phyloP scores from a whole-genome alignment of 2,888 invertebrate species.

The Rhopalosiphum nymphaeae region DNA sequence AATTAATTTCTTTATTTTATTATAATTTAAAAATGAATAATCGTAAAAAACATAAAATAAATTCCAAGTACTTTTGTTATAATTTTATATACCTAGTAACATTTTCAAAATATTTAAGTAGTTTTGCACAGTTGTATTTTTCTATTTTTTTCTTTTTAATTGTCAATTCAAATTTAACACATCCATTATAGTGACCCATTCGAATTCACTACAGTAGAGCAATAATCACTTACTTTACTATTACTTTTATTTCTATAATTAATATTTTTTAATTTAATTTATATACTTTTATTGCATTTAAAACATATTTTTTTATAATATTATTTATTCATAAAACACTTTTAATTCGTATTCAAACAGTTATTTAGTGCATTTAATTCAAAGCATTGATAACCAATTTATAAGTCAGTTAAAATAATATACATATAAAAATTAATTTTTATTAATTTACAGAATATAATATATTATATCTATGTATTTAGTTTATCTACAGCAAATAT shows the following conservation, averaged over 20 bases:
- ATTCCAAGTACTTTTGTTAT: no score
- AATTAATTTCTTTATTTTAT: no score
- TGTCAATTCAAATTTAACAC: no score
- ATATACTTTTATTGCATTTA: not conserved
- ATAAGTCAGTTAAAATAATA: not conserved
- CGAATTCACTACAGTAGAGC: no score
- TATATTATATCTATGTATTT: not conserved
- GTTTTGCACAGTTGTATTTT: no score
- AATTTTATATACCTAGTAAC: no score
- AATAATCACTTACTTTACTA: no score
- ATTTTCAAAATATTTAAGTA: no score
- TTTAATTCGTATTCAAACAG: not conserved
- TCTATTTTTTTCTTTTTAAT: no score
- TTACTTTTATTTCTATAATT: not conserved
- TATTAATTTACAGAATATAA: not conserved
- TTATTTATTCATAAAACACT: not conserved
- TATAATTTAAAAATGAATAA: no score
- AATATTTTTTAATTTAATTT: not conserved
- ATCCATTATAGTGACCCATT: no score
- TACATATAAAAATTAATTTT: not conserved
- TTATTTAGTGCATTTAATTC: not conserved
- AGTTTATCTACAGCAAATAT: not conserved
- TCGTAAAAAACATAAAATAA: no score
- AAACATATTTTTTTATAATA: not conserved
- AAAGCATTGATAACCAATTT: not conserved